Evolutionary conservation across 2,113 vertebrate genomes (phyloP).

Genomic region (Anguilla rostrata): DNA sequence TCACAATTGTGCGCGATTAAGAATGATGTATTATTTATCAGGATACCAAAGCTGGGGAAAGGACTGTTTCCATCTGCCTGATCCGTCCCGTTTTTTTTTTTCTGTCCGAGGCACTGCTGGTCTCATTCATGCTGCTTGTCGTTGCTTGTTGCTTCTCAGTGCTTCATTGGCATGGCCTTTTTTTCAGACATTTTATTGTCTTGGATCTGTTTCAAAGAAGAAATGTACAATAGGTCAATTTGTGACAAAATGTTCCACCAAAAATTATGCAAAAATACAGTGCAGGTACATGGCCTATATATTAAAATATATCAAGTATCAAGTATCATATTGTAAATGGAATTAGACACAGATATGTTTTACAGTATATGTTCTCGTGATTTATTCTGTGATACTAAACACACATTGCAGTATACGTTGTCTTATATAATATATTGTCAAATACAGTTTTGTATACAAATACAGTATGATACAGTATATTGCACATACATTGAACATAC

Average conservation of each 20-base stretch:
- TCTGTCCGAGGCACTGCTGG: not conserved
- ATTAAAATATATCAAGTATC: not conserved
- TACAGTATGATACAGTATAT: not conserved
- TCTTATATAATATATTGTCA: not conserved
- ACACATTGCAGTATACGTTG: not conserved
- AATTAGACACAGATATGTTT: not conserved
- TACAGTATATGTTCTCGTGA: not conserved
- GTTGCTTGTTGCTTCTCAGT: not conserved
- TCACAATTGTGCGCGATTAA: constrained; percentile 51
- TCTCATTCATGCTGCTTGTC: not conserved
- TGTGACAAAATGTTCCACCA: too few relatives aligned
- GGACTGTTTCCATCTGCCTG: constrained; percentile 42
- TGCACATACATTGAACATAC: not conserved
- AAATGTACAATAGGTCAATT: not conserved
- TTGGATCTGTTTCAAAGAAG: not conserved
- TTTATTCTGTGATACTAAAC: not conserved
- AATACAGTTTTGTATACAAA: not conserved
- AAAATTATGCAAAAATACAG: too few relatives aligned
- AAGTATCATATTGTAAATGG: too few relatives aligned
- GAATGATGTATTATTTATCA: constrained; percentile 57
- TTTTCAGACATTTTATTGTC: not conserved
- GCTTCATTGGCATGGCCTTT: not conserved
- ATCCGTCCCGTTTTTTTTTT: not conserved
- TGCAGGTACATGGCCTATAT: not conserved
- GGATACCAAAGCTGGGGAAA: constrained; percentile 45